These are phyloP conservation scores for Meles meles DNA, from an alignment of 2,113 vertebrate species.

Conservation along the genomic window DNA sequence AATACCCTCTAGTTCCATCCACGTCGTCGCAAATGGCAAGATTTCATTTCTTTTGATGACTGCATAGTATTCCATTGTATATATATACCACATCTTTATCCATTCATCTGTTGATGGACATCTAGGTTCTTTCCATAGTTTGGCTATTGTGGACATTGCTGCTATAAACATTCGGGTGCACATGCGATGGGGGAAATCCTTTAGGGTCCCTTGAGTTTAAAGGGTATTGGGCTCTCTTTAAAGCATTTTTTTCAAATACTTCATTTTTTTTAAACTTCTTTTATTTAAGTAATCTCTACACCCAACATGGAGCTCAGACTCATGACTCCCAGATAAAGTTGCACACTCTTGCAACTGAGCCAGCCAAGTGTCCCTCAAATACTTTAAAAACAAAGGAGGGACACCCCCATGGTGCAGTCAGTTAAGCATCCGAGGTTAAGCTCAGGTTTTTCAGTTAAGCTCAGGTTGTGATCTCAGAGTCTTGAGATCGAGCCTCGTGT, in stretches of 20 bases:
- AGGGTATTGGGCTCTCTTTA: constrained; percentile 16
- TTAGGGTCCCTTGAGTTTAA: constrained; percentile 13
- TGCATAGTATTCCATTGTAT: too few relatives aligned
- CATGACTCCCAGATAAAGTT: background rate
- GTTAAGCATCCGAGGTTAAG: background rate
- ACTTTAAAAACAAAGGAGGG: background rate
- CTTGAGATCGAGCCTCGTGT: background rate
- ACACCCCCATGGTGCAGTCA: background rate
- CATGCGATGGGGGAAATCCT: background rate
- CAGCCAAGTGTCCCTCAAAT: background rate
- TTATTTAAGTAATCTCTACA: background rate
- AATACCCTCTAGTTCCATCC: too few relatives aligned
- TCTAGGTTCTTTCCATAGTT: too few relatives aligned
- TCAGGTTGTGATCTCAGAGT: background rate
- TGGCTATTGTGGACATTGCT: too few relatives aligned
- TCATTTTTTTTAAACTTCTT: background rate
- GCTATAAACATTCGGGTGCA: too few relatives aligned
- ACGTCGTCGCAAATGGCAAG: too few relatives aligned
- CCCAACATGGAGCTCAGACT: background rate
- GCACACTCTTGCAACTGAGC: background rate
- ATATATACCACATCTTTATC: too few relatives aligned
- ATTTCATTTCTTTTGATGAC: too few relatives aligned
- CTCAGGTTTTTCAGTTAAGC: background rate
- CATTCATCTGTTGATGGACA: too few relatives aligned
- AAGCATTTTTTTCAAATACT: background rate